Evolutionary conservation across 2,113 vertebrate species (phyloP), one percentile per base, ranked within the genome.

Genomic region (Hemiprocne comata): DNA sequence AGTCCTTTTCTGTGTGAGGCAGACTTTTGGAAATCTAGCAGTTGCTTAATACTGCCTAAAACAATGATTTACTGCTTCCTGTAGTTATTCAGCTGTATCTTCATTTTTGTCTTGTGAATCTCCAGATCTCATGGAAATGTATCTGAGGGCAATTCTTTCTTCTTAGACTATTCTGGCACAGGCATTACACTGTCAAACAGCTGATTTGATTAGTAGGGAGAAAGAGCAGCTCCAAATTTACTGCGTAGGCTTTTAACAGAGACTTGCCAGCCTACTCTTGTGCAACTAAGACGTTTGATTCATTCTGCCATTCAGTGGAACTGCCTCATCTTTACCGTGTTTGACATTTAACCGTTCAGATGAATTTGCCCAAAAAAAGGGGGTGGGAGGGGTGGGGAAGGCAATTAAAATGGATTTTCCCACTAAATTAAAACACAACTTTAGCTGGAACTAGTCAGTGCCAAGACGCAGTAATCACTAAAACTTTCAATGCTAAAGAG

Each of bases 341-440:
- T 91, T 96, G 91, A 93, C 88, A 96, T 73, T 83, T 92, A 94
- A 76, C 44, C 80, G 34, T 93, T 97, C 80, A 44, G 76, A 51
- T 91, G 80, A 94, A 96, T 97, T 88, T 58, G 48, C 38, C 73
- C 44, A 64, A 71, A 92, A 72, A 14, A 16, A 13, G 13, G 9
- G 15, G 24, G 5, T 42, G 29, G 6, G 25, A 19, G 34, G 2
- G 11, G 57, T 50, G 23, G 34, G 10, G 89, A 40, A 42, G 10
- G 20, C 24, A 83, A 90, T 15, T n/a, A 70, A 93, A 92, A 57
- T 33, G 26, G 40, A 67, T 55, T 73, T 95, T 93, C 13, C 66
- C 77, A 77, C 67, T 95, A 86, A 87, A 92, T 92, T 90, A 77
- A 96, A 92, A 62, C 57, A 72, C 40, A 72, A n/a, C 33, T 66